These are phyloP conservation scores for Bostrychus sinensis DNA, from an alignment of 2,113 vertebrate species.

Conservation along the genomic window DNA sequence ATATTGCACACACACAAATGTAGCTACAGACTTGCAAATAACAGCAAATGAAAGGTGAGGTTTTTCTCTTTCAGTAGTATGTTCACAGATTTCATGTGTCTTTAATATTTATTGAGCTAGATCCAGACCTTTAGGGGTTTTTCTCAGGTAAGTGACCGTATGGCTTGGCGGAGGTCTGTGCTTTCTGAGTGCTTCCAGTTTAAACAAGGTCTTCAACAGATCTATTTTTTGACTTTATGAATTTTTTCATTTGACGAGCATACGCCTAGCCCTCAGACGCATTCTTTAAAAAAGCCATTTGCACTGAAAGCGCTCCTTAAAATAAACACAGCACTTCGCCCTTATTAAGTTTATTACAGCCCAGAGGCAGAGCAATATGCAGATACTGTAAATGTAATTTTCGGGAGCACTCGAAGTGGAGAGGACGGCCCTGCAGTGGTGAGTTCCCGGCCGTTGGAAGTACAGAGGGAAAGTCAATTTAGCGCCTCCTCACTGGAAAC, in stretches of 20 bases:
- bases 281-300: not conserved
- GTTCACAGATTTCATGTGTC: too few species aligned
- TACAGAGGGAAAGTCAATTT: slow-evolving; percentile 43
- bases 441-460: slow-evolving; percentile 17
- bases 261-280: not conserved
- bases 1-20: too few species aligned
- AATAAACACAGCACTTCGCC: not conserved
- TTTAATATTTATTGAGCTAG: too few species aligned
- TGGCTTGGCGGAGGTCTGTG: too few species aligned
- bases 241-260: not conserved
- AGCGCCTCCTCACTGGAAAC: slow-evolving; percentile 46
- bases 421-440: slow-evolving; percentile 11
- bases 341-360: not conserved
- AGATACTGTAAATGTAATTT: slow-evolving; percentile 22
- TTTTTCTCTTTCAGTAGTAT: too few species aligned
- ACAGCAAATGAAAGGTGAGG: too few species aligned
- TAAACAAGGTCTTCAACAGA: too few species aligned
- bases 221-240: too few species aligned
- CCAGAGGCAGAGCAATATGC: not conserved
- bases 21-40: too few species aligned
- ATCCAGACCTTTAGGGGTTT: too few species aligned
- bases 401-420: slow-evolving; percentile 22
- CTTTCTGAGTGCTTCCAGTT: too few species aligned
- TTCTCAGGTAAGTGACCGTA: too few species aligned
- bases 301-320: not conserved